Evolutionary conservation across 2,888 invertebrate species (phyloP), one percentile per base, ranked within the genome.

Genomic region (Tenthredo amoena): DNA sequence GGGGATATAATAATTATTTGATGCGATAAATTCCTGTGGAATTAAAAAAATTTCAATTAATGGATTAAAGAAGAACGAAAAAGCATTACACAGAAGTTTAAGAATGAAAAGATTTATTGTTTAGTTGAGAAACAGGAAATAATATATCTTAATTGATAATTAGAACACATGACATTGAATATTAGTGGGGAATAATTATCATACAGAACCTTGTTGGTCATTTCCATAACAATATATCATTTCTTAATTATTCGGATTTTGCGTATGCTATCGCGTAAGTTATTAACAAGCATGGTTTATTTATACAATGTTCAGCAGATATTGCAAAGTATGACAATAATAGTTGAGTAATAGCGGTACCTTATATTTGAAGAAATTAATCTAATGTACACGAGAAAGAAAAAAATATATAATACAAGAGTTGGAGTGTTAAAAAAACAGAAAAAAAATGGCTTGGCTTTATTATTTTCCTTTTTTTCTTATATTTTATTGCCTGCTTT

Each of bases 351-450:
- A 87, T 88, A 88, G 86, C 37, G 7, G 55, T 76, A 74, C 55
- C 55, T 55, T 55, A 55, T 58, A 76, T 76, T 62, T 62, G 26
- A 62, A 7, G 21, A 86, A 74, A 85, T 79, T 85, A 86, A 84
- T 88, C 87, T 89, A 88, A 81, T 86, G 55, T 62, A 43, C 81
- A 87, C 76, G 68, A 86, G 86, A 26, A 26, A 62, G 62, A 26
- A 87, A 88, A 82, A 87, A 87, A 86, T 87, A 89, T 90, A 89
- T 86, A 88, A 89, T 90, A 89, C 89, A 89, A 86, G 50, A 62
- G 77, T 87, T 86, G 77, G 87, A 87, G 88, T 87, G 88, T 87
- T 77, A 86, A 87, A 81, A 86, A 87, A 87, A 62, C 86, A 88
- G 77, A 86, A 87, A 87, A 37, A 37, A 21, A 65, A 43, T 65